phyloP scores from a whole-genome alignment of 2,888 invertebrate genomes.

The Scelioninae gen. 1 region DNA sequence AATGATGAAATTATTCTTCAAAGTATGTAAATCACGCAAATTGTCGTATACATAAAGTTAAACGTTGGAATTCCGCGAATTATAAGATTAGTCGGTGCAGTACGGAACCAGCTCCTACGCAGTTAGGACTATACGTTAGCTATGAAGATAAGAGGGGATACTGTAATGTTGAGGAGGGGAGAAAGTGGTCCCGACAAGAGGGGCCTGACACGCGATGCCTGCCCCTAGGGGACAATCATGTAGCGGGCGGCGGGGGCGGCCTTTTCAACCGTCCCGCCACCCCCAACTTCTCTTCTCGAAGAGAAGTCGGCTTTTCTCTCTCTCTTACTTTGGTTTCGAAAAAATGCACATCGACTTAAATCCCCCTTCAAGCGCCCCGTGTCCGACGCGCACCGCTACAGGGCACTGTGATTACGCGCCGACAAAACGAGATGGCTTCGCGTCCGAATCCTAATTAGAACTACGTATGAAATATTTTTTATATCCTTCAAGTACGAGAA shows the following conservation, averaged over 20 bases:
- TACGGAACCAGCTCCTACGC: conserved; percentile 50
- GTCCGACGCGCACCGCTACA: conserved; percentile 76
- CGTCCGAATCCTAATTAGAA: conserved; percentile 69
- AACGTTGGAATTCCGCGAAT: conserved; percentile 37
- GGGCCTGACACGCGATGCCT: conserved; percentile 84
- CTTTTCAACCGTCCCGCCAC: conserved; percentile 72
- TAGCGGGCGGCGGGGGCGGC: conserved; percentile 83
- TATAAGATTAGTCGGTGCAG: conserved; percentile 14
- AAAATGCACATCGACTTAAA: conserved; percentile 63
- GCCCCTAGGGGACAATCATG: conserved; percentile 83
- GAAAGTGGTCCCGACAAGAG: conserved; percentile 78
- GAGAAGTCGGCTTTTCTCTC: conserved; percentile 54
- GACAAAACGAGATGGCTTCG: conserved; percentile 80
- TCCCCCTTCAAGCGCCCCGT: conserved; percentile 51
- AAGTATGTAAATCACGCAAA: conserved; percentile 21
- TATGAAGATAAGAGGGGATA: not conserved
- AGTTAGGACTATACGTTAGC: conserved; percentile 16
- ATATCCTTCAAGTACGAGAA: not conserved
- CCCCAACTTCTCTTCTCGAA: conserved; percentile 70
- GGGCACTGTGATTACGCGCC: conserved; percentile 84
- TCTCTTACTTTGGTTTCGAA: conserved; percentile 58
- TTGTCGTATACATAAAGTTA: conserved; percentile 15
- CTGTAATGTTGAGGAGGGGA: conserved; percentile 55
- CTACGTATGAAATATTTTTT: conserved; percentile 61
- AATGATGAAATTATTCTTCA: no score